These are phyloP conservation scores for Pseudochirops cupreus DNA, from an alignment of 2,797 vertebrate genomes.

Conservation along the genomic window DNA sequence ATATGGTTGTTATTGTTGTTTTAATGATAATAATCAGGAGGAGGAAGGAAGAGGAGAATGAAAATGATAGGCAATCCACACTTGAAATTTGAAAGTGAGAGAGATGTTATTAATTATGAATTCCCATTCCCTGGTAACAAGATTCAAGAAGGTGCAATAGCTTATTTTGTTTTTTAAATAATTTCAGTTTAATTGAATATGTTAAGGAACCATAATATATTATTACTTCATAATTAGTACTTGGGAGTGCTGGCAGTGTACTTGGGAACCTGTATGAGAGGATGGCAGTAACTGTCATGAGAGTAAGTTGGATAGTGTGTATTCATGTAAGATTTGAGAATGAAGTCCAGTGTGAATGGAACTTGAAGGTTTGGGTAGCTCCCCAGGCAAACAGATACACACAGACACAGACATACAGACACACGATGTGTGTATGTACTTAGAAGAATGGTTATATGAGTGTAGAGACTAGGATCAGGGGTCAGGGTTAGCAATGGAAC, in stretches of 20 bases:
- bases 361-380: not conserved
- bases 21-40: no score
- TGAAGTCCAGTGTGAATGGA: not conserved
- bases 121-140: not conserved
- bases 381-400: no score
- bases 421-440: not conserved
- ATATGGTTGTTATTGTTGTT: not conserved
- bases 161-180: not conserved
- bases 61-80: not conserved
- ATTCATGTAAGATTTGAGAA: not conserved
- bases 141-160: not conserved
- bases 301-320: no score
- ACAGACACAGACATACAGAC: no score
- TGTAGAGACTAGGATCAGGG: not conserved
- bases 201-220: slow-evolving; percentile 32
- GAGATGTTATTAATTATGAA: slow-evolving; percentile 7
- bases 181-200: slow-evolving; percentile 21
- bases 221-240: slow-evolving; percentile 3
- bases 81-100: not conserved
- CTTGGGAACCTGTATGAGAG: no score
- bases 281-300: no score
- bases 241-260: not conserved
- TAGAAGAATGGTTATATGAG: not conserved
- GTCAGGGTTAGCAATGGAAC: not conserved
- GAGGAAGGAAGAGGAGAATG: no score